Evolutionary conservation across 2,888 invertebrate species (phyloP).

Genomic region (Caenorhabditis japonica): DNA sequence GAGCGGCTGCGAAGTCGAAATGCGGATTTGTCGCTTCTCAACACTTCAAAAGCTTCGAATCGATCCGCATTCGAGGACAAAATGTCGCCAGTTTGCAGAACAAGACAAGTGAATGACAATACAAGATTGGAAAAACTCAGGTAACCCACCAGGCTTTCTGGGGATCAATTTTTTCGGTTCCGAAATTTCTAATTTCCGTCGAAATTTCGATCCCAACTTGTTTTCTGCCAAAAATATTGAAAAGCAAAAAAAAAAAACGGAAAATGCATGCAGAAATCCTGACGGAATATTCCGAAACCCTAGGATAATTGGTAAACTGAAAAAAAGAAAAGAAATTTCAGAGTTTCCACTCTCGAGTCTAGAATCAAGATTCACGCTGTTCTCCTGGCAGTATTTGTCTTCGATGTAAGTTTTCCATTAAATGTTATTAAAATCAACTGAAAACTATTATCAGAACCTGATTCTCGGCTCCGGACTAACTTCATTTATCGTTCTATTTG

Average conservation of each 20-base stretch:
- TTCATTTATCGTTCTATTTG: slow-evolving; percentile 28
- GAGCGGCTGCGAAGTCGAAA: slow-evolving; percentile 34
- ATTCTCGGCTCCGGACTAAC: slow-evolving; percentile 21
- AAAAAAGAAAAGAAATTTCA: not conserved
- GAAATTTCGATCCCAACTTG: no score
- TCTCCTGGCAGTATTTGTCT: slow-evolving; percentile 1
- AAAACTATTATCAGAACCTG: slow-evolving; percentile 20
- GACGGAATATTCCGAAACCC: no score
- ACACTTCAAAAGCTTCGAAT: slow-evolving; percentile 28
- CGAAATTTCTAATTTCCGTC: no score
- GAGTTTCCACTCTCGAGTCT: slow-evolving; percentile 3
- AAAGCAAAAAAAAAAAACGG: no score
- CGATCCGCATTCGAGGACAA: slow-evolving; percentile 37
- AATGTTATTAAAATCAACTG: not conserved
- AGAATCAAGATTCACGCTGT: slow-evolving; percentile 36
- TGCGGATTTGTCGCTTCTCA: slow-evolving; percentile 29
- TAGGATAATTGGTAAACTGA: no score
- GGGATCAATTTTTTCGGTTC: no score
- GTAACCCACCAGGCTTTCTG: not conserved
- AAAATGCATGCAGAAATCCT: no score
- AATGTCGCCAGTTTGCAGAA: slow-evolving; percentile 39
- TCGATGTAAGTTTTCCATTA: slow-evolving; percentile 24
- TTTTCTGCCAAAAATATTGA: no score
- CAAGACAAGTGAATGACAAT: slow-evolving; percentile 31
- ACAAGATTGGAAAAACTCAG: slow-evolving; percentile 17